These are phyloP conservation scores for Brotula barbata DNA, from an alignment of 2,797 vertebrate genomes.

Conservation along the genomic window DNA sequence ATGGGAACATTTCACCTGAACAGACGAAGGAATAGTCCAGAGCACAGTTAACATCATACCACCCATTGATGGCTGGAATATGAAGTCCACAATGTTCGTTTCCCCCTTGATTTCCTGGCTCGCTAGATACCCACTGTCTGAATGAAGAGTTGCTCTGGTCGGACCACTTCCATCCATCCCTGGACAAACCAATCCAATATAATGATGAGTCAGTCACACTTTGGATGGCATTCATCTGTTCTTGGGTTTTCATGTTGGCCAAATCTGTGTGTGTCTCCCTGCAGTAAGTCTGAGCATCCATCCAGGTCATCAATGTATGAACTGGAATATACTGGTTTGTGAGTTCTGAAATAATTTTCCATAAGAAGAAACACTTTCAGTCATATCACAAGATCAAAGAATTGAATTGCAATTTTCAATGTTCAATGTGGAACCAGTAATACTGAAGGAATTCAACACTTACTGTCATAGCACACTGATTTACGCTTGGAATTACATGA, in stretches of 20 bases:
- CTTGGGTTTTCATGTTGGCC: constrained; percentile 9
- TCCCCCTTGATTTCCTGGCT: fast-evolving
- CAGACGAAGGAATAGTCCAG: neutral
- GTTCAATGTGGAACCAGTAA: neutral
- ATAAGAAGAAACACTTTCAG: neutral
- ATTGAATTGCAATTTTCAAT: no score
- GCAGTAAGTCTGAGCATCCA: constrained; percentile 5
- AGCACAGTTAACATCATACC: fast-evolving
- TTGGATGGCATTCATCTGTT: constrained; percentile 8
- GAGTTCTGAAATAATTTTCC: constrained; percentile 5
- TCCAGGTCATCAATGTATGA: neutral
- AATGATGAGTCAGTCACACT: neutral
- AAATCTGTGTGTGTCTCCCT: constrained; percentile 20
- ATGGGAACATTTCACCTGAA: constrained; percentile 7
- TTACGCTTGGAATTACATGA: no score
- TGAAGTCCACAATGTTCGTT: fast-evolving
- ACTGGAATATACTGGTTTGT: neutral
- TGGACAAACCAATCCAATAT: constrained; percentile 12
- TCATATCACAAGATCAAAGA: neutral
- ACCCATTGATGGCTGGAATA: fast-evolving
- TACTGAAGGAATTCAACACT: neutral
- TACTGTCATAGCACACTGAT: constrained; percentile 24
- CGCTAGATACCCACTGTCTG: fast-evolving
- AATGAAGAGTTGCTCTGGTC: neutral
- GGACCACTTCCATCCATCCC: constrained; percentile 10